These are phyloP conservation scores for Tetragnatha montana DNA, from an alignment of 2,888 invertebrate species.

Conservation along the genomic window DNA sequence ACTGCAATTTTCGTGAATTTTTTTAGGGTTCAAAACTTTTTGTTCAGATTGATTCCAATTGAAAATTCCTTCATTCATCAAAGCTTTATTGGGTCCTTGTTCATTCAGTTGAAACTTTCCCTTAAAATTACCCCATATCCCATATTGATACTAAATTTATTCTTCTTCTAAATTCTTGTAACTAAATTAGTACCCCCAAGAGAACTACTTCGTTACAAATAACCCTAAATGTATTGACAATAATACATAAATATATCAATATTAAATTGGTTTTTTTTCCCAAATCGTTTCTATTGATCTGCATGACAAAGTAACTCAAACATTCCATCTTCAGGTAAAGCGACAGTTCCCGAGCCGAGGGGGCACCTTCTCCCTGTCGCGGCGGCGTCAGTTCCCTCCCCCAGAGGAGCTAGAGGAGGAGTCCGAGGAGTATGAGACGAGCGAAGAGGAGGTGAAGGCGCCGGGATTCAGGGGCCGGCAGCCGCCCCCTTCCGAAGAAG, in stretches of 20 bases:
- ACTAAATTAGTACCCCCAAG: background rate
- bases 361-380: slow-evolving; percentile 44
- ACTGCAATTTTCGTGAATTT: too few relatives aligned
- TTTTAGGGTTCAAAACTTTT: too few relatives aligned
- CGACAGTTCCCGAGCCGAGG: slow-evolving; percentile 55
- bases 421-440: slow-evolving; percentile 25
- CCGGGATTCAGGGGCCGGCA: slow-evolving; percentile 51
- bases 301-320: background rate
- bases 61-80: too few relatives aligned
- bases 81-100: too few relatives aligned
- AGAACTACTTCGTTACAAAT: background rate
- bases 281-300: background rate
- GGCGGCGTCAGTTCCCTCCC: slow-evolving; percentile 73
- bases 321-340: slow-evolving; percentile 35
- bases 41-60: too few relatives aligned
- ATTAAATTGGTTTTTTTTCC: too few relatives aligned
- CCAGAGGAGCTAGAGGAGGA: slow-evolving; percentile 63
- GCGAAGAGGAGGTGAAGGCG: slow-evolving; percentile 14
- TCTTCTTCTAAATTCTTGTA: too few relatives aligned
- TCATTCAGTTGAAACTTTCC: too few relatives aligned
- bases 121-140: too few relatives aligned
- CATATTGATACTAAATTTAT: background rate
- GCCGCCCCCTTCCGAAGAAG: slow-evolving; percentile 41
- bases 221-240: background rate
- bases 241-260: too few relatives aligned